Conservation (phyloP, 2,797 vertebrate genomes). For the Phoebastria nigripes region DNA sequence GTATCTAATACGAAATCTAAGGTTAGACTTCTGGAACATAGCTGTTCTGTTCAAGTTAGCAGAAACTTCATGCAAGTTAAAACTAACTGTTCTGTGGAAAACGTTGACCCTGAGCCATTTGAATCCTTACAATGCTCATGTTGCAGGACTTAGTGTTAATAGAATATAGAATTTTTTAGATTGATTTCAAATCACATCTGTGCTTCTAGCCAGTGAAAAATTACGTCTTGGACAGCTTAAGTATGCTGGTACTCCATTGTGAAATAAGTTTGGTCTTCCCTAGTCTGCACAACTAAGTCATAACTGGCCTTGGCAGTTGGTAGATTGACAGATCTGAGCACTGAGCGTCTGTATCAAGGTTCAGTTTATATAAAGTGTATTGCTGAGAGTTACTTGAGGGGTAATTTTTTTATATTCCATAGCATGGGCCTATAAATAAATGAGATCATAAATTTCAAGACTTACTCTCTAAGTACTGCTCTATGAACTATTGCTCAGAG, state of each 20-base stretch:
- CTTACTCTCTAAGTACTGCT: background rate
- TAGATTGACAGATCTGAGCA: background rate
- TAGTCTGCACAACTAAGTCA: background rate
- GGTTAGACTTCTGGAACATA: background rate
- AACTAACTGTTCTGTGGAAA: background rate
- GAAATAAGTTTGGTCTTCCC: background rate
- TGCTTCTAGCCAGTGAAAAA: background rate
- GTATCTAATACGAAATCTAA: background rate
- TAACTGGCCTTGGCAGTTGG: background rate
- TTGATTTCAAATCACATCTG: rapidly evolving
- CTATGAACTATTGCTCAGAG: background rate
- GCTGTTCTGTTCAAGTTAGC: background rate
- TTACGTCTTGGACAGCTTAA: background rate
- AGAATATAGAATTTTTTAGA: background rate
- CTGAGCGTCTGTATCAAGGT: background rate
- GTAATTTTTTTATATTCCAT: background rate
- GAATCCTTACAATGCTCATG: background rate
- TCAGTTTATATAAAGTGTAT: background rate
- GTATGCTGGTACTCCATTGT: background rate
- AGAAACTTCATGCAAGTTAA: background rate
- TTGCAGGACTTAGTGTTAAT: background rate
- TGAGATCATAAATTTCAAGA: background rate
- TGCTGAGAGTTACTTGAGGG: background rate
- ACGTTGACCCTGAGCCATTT: background rate
- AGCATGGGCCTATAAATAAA: background rate